A percentile compares a stretch with the other conserved stretches of the same genome.
These are phyloP conservation scores for Cylloceria caligata DNA, from an alignment of 2,888 invertebrate genomes.

Conservation along the genomic window DNA sequence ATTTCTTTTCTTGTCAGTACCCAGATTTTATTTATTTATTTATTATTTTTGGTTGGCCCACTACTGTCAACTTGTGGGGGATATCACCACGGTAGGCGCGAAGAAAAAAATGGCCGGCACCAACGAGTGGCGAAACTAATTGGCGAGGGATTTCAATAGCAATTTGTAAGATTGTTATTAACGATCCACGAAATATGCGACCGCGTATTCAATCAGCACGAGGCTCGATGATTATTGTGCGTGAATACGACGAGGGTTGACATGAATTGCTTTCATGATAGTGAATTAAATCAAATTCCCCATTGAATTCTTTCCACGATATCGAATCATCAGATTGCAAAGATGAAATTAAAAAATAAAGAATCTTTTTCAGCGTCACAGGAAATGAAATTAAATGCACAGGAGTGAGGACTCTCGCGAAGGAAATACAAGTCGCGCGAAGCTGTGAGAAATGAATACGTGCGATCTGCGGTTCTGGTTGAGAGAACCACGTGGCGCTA, in stretches of 20 bases:
- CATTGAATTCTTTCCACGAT: conserved; percentile 56
- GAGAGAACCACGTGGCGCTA: conserved; percentile 63
- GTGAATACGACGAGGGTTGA: conserved; percentile 57
- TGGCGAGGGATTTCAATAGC: conserved; percentile 69
- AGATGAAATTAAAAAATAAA: conserved; percentile 3
- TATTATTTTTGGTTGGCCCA: conserved; percentile 61
- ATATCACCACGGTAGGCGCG: conserved; percentile 6
- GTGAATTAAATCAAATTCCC: conserved; percentile 64
- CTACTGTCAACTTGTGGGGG: conserved; percentile 64
- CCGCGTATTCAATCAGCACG: conserved; percentile 52
- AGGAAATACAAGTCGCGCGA: conserved; percentile 43
- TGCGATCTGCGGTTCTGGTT: conserved; percentile 31
- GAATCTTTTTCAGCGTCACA: conserved; percentile 28
- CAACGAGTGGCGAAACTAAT: conserved; percentile 62
- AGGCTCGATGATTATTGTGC: conserved; percentile 53
- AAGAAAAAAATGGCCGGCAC: conserved; percentile 15
- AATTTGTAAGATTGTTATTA: conserved; percentile 69
- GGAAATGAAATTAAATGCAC: conserved; percentile 52
- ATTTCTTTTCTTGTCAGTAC: conserved; percentile 35
- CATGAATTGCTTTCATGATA: conserved; percentile 63
- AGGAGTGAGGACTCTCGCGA: conserved; percentile 12
- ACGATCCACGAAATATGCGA: conserved; percentile 59
- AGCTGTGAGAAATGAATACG: conserved; percentile 55
- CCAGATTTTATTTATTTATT: conserved; percentile 58
- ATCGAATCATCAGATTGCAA: conserved; percentile 10